Base-by-base conservation (phyloP, 2,113 vertebrate genomes). In the Glareola pratincola region DNA sequence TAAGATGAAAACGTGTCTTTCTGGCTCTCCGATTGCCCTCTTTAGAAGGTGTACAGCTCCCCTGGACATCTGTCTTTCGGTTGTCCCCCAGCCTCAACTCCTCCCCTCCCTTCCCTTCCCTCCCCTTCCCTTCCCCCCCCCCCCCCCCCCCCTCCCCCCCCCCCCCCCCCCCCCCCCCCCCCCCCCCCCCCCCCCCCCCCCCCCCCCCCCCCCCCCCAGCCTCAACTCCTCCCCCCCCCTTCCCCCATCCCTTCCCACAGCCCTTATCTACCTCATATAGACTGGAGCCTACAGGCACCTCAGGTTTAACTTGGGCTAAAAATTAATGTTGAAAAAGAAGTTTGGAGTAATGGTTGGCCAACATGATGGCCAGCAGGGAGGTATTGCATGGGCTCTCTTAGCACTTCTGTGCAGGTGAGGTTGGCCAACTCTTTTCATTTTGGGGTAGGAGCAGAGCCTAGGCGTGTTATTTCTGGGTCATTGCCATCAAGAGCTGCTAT, bases 101-200 rank as follows among this genome's bases (percentile, higher is more conserved):
- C 17, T 8, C 0, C 1, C 14, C 29, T 20, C 4, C 5, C 5
- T 7, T 29, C 34, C 53, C 7, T 37, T 75, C 43, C n/a, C 63
- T n/a, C 5, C 5, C 8, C 4, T 9, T 29, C 34, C 53, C 7
- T 37, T 75, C 43, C n/a, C 63, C 5, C 5, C 8, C 4, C 5
- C 5, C 8, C 4, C 5, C 5, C 8, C 4, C 5, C 5, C 8
- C 4, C 9, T 29, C 34, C 53, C 7, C 5, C 5, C 8, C 4
- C n/a, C 0, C 1, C 14, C 29, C 20, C 4, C 17, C 17, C 9
- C 0, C 1, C 14, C 29, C 20, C 4, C 17, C 17, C 9, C 0
- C 1, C 14, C 29, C 20, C 4, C 17, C 17, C 9, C 0, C 1
- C 14, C 29, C 20, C 4, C 17, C 17, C 9, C 0, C 1, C 14